These are phyloP conservation scores for Thymelicus acteon DNA, from an alignment of 2,888 invertebrate species.

Conservation along the genomic window DNA sequence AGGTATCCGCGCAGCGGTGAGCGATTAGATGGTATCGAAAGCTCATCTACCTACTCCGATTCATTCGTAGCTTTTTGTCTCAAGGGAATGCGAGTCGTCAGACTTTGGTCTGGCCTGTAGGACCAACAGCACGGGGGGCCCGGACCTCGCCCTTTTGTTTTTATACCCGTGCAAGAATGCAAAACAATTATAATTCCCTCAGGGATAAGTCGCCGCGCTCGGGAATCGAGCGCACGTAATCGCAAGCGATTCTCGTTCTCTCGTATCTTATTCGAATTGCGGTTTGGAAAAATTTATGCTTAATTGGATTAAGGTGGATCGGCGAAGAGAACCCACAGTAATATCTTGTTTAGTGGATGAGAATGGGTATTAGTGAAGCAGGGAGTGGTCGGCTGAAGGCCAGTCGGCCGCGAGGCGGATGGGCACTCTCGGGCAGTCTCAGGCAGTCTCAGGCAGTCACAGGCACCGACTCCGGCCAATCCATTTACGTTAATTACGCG, in stretches of 20 bases:
- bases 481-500: constrained; percentile 84
- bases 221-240: constrained; percentile 72
- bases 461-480: constrained; percentile 76
- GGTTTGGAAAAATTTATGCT: constrained; percentile 66
- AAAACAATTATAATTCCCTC: constrained; percentile 83
- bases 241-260: constrained; percentile 68
- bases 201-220: constrained; percentile 76
- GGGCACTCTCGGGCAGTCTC: constrained; percentile 61
- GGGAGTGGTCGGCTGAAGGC: constrained; percentile 59
- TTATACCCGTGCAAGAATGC: constrained; percentile 83
- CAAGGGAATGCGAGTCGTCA: constrained; percentile 80
- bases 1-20: background rate
- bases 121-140: constrained; percentile 76
- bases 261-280: constrained; percentile 69
- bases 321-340: constrained; percentile 43
- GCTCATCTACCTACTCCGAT: constrained; percentile 60
- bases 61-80: constrained; percentile 79
- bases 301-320: constrained; percentile 66
- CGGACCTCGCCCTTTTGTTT: constrained; percentile 76
- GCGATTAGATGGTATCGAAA: constrained; percentile 27
- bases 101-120: constrained; percentile 78
- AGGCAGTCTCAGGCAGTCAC: constrained; percentile 51
- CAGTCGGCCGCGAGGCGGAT: constrained; percentile 49
- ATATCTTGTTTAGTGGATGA: constrained; percentile 39
- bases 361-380: constrained; percentile 42